phyloP scores from a whole-genome alignment of 2,797 vertebrate genomes.

The Helicolenus hilgendorfi region DNA sequence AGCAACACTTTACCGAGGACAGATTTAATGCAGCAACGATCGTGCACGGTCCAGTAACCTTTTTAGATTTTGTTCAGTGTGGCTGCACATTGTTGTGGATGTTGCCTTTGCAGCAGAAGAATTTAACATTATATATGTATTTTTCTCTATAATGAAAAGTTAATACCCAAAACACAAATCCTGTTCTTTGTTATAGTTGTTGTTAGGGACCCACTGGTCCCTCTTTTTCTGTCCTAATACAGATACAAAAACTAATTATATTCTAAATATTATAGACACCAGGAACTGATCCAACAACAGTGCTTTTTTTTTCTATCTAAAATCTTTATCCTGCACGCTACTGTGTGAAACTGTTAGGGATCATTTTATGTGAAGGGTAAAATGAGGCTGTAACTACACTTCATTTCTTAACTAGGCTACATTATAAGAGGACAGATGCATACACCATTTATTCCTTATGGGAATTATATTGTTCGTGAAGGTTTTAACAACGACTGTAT shows the following conservation, averaged over 20 bases:
- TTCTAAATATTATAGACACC: background rate
- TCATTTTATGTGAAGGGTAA: background rate
- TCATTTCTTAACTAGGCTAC: background rate
- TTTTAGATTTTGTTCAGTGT: background rate
- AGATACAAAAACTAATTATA: background rate
- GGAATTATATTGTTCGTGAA: background rate
- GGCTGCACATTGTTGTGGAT: background rate
- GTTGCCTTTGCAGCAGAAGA: background rate
- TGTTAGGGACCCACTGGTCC: background rate
- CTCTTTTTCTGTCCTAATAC: background rate
- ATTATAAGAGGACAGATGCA: background rate
- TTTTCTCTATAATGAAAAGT: background rate
- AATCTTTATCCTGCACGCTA: background rate
- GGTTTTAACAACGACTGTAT: background rate
- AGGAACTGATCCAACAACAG: background rate
- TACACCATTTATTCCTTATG: too few relatives aligned
- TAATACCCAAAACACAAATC: background rate
- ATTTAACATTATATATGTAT: background rate
- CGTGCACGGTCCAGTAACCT: background rate
- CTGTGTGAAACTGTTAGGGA: background rate
- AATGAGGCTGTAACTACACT: background rate
- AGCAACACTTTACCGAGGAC: constrained; percentile 10
- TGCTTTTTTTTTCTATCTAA: background rate
- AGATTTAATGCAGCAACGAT: background rate
- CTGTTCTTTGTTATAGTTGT: background rate